Evolutionary conservation across 1,140 invertebrate genomes (phyloP), one percentile per base, ranked within the genome.

Genomic region (Acyrthosiphon pisum): DNA sequence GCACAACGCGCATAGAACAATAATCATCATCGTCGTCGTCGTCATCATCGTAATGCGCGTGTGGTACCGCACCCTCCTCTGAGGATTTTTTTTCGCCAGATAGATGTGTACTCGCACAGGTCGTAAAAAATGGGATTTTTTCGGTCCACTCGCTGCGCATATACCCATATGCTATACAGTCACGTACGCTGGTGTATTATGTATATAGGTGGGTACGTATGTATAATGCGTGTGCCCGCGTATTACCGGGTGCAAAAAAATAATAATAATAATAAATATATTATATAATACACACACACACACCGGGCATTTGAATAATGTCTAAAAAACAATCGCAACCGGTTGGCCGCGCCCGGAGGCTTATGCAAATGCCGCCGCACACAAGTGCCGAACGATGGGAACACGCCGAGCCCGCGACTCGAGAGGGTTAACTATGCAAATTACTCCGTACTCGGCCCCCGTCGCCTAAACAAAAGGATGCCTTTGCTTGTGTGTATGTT

Each of bases 341-440:
- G 91, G 91, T 76, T 92, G 68, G 76, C 76, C 60, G 68, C 89
- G 53, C n/a, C 89, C 60, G 60, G 60, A 76, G 60, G 60, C 60
- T 76, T 76, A 76, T 76, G 60, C 60, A 76, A 76, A 76, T 76
- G 60, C 53, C 88, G 90, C n/a, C 35, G 22, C 76, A 83, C 89
- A 68, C 90, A 76, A 76, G 68, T 81, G 68, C 90, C 60, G 56
- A 81, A n/a, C 68, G 91, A 92, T 92, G 91, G 91, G 91, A 92
- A 92, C 41, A 35, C 87, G 84, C 84, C 11, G 84, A 87, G 84
- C 84, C 23, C 84, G 50, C 87, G 87, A 91, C 91, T 92, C 91
- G 91, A 92, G 91, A 92, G 91, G 91, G 91, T 92, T 92, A 92
- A 92, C 91, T 92, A 92, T 92, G 91, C 91, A 92, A 92, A 92